Evolutionary conservation across 2,797 vertebrate genomes (phyloP).

Genomic region (Cygnus olor): DNA sequence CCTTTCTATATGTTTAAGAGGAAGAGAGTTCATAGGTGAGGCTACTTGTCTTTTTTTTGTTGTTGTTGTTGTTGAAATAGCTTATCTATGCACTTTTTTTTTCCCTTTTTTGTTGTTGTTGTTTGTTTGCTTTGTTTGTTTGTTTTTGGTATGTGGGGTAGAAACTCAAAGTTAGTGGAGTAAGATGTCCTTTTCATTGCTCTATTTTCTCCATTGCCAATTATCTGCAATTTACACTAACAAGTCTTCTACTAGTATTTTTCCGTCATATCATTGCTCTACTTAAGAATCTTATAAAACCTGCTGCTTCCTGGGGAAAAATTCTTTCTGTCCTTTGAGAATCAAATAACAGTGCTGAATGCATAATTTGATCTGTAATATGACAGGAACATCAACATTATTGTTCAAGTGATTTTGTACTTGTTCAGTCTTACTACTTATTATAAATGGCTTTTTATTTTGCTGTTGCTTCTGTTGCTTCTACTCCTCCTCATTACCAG

Average conservation of each 20-base stretch:
- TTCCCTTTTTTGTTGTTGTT: background rate
- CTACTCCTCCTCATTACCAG: slow-evolving; percentile 11
- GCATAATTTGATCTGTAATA: background rate
- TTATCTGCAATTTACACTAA: background rate
- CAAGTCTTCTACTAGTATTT: background rate
- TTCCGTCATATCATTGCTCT: background rate
- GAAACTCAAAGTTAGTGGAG: background rate
- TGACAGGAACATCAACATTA: slow-evolving; percentile 8
- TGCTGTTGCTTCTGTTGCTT: slow-evolving; percentile 41
- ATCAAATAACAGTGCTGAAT: background rate
- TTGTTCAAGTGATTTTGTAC: slow-evolving; percentile 24
- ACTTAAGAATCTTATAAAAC: slow-evolving; percentile 12
- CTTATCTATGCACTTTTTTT: background rate
- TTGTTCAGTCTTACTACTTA: background rate
- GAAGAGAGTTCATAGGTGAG: background rate
- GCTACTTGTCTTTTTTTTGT: background rate
- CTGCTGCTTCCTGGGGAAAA: background rate
- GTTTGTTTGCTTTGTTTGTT: background rate
- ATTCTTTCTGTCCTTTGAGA: background rate
- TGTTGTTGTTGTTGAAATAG: background rate
- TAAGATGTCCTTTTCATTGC: background rate
- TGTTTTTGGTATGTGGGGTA: background rate
- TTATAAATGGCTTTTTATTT: slow-evolving; percentile 52
- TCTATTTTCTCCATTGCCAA: background rate
- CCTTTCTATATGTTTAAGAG: background rate